Conservation (phyloP, 1,140 invertebrate species). For the Archivesica marissinica region DNA sequence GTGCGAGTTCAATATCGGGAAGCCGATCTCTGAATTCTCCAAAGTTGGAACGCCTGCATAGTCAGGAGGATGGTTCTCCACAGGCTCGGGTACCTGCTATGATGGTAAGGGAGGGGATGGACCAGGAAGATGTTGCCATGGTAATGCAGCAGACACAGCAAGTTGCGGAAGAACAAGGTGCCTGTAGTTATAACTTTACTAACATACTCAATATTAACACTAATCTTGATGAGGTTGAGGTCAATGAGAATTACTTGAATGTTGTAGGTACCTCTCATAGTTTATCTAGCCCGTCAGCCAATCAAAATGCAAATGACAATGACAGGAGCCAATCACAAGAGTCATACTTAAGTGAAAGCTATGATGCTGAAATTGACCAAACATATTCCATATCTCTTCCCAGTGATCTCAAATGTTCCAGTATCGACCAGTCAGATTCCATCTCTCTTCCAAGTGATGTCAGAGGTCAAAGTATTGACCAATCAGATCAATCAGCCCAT, state of each 20-base stretch:
- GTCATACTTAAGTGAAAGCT: conserved; percentile 49
- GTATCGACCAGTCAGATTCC: conserved; percentile 53
- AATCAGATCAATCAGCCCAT: conserved; percentile 58
- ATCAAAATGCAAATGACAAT: conserved; percentile 84
- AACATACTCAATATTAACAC: conserved; percentile 63
- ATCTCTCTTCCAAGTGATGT: conserved; percentile 48
- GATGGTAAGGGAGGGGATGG: conserved; percentile 36
- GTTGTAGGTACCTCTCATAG: conserved; percentile 64
- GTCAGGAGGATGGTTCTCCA: conserved; percentile 39
- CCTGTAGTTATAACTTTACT: conserved; percentile 59
- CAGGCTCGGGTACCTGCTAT: not conserved
- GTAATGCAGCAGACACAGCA: conserved; percentile 51
- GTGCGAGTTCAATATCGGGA: conserved; percentile 81
- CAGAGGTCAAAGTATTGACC: conserved; percentile 42
- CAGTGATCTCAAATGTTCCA: conserved; percentile 59
- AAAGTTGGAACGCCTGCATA: conserved; percentile 68
- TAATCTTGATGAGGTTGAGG: conserved; percentile 67
- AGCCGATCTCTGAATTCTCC: conserved; percentile 78
- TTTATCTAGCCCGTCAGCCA: conserved; percentile 76
- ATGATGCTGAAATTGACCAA: conserved; percentile 59
- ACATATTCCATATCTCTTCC: conserved; percentile 57
- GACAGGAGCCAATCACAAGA: conserved; percentile 69
- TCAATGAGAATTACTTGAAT: conserved; percentile 63
- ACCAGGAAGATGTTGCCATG: conserved; percentile 60
- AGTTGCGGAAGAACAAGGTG: conserved; percentile 56